Evolutionary conservation across 2,797 vertebrate species (phyloP).

Genomic region (Natrix natrix): DNA sequence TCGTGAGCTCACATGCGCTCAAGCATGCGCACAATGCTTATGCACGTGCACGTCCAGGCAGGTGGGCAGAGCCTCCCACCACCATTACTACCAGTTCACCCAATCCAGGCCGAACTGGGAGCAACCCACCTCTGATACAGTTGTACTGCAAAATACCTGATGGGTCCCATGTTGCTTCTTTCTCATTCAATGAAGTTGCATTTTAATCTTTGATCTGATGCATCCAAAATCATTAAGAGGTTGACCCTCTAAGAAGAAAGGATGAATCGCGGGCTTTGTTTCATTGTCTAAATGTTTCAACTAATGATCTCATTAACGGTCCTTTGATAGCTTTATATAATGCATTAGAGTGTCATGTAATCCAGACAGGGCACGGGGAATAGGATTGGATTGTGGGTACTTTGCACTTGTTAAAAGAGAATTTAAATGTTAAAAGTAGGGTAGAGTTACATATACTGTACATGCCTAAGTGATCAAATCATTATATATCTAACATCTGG

Average conservation of each 20-base stretch:
- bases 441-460: neutral
- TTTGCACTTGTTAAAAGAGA: neutral
- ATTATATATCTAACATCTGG: neutral
- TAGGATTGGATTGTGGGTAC: neutral
- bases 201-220: neutral
- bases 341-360: neutral
- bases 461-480: neutral
- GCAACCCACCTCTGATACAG: neutral
- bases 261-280: neutral
- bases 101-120: no score
- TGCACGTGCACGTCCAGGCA: no score
- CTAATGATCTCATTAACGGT: neutral
- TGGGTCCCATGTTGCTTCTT: neutral
- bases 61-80: no score
- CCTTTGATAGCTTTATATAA: neutral
- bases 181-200: neutral
- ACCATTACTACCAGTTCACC: no score
- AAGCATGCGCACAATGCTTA: no score
- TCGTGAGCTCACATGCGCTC: no score
- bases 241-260: neutral
- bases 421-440: constrained; percentile 11
- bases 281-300: neutral
- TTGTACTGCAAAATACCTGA: neutral
- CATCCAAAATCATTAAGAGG: neutral
- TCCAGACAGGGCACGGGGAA: rapidly evolving